Evolutionary conservation across 1,140 invertebrate genomes (phyloP).

Genomic region (Caenorhabditis remanei): DNA sequence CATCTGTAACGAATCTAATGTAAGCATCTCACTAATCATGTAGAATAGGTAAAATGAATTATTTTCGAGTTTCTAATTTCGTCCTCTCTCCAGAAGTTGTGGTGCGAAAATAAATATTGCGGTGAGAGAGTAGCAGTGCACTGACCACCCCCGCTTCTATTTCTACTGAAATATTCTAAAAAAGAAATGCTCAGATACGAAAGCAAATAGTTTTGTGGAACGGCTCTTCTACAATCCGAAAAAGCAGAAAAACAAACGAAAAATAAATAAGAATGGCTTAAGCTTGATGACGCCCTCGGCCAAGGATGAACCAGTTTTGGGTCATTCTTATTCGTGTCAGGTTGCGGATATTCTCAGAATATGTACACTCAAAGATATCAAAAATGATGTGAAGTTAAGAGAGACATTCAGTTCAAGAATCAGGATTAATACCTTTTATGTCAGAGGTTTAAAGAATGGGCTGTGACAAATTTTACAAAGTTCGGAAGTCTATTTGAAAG

Average conservation of each 20-base stretch:
- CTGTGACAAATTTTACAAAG: too few species aligned
- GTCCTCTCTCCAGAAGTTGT: conserved; percentile 4
- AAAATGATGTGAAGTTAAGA: too few species aligned
- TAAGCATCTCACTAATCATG: too few species aligned
- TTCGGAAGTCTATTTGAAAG: too few species aligned
- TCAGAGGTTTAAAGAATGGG: too few species aligned
- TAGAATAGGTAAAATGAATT: too few species aligned
- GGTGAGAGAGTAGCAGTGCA: neutral
- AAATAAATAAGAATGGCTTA: neutral
- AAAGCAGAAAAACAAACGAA: neutral
- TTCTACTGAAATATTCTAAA: neutral
- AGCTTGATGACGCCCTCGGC: conserved; percentile 21
- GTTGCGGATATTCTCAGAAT: too few species aligned
- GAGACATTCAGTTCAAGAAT: too few species aligned
- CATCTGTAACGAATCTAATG: too few species aligned
- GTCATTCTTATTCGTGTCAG: neutral
- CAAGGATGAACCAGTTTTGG: neutral
- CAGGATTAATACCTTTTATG: too few species aligned
- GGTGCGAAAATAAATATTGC: conserved; percentile 27
- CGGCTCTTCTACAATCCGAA: neutral
- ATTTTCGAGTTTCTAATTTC: conserved; percentile 16
- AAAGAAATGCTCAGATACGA: neutral
- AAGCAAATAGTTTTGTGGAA: neutral
- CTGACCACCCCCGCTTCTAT: neutral
- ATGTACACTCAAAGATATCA: too few species aligned